Evolutionary conservation across 1,140 invertebrate genomes (phyloP), one percentile per base, ranked within the genome.

Genomic region (Colletes gigas): DNA sequence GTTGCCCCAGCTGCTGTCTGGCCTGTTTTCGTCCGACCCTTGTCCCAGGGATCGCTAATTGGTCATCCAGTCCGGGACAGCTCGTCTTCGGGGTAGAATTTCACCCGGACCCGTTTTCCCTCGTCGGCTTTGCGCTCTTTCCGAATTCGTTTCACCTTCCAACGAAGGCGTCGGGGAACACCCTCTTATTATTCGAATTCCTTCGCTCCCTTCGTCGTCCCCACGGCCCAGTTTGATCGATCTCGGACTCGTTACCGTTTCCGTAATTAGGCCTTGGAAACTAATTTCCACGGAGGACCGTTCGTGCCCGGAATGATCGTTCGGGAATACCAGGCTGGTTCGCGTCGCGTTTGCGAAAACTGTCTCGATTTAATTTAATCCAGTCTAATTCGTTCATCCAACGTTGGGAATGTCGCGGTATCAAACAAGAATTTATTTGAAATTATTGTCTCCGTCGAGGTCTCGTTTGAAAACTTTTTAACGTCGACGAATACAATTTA

Each of bases 21-120:
- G 78, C 74, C 72, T 78, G 83, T 86, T 85, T 86, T 82, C 74
- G 83, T 70, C 79, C 85, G 77, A 60, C 83, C 84, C 84, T 85
- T 85, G 74, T 85, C 73, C 68, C 73, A 62, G 83, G 73, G 83
- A 81, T 84, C 67, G 74, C 84, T 86, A 86, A 86, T 86, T 86
- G 84, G 83, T 86, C 85, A 86, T 85, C 84, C 79, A 86, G 74
- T 74, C 74, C 57, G 57, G 55, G 21, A 77, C 71, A 63, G 71
- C 66, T 70, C 75, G 70, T 81, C 82, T 72, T 72, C 55, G 30
- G 78, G 83, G 78, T 81, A 65, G 78, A 69, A 81, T 85, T 84
- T 82, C 80, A 82, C 67, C 50, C 59, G 52, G 21, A 57, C n/a
- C 21, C 52, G 50, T 47, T 41, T 50, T 54, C 62, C 71, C 39